Evolutionary conservation across 2,797 vertebrate species (phyloP).

Genomic region (Pitangus sulphuratus): DNA sequence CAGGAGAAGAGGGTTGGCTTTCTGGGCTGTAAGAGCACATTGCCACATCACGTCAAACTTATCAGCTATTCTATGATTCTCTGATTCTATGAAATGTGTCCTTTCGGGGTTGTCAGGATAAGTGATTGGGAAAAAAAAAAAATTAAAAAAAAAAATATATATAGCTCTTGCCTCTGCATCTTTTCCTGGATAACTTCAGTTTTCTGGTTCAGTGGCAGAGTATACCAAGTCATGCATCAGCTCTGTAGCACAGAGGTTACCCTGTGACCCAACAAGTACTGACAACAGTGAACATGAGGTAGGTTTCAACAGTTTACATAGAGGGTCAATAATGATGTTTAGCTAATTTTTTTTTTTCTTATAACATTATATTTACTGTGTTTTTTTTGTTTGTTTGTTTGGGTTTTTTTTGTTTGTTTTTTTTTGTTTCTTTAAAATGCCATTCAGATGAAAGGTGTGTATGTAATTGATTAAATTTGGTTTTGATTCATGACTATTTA

Average conservation of each 20-base stretch:
- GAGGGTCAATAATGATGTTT: background rate
- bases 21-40: fast-evolving
- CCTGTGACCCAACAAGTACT: background rate
- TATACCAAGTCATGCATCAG: background rate
- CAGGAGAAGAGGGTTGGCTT: background rate
- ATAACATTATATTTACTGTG: background rate
- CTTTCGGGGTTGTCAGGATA: background rate
- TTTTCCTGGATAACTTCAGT: background rate
- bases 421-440: background rate
- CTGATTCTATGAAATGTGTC: background rate
- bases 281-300: background rate
- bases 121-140: background rate
- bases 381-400: fast-evolving
- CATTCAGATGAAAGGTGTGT: background rate
- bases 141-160: background rate
- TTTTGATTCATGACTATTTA: background rate
- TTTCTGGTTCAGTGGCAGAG: background rate
- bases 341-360: background rate
- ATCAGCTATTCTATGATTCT: too few species aligned
- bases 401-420: fast-evolving
- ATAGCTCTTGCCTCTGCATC: background rate
- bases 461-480: background rate
- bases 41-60: too few species aligned
- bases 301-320: background rate
- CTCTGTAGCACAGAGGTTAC: background rate